Evolutionary conservation across 2,113 vertebrate species (phyloP).

Genomic region (Bubalus kerabau): DNA sequence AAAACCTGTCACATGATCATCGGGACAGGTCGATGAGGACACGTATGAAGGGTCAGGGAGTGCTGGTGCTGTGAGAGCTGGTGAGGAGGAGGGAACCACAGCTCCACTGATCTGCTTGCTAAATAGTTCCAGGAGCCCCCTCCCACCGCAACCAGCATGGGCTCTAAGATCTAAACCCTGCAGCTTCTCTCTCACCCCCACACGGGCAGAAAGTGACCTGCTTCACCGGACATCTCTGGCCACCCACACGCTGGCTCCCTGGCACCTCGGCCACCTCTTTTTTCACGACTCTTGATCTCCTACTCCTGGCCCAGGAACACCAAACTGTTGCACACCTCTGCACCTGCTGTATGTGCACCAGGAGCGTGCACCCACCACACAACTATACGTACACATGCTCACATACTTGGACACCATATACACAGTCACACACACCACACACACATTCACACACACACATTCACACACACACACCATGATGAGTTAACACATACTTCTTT

Average conservation of each 20-base stretch:
- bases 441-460: not conserved
- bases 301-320: too few relatives aligned
- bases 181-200: rapidly evolving
- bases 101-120: not conserved
- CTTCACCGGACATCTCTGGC: not conserved
- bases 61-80: rapidly evolving
- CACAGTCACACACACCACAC: not conserved
- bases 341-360: not conserved
- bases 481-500: not conserved
- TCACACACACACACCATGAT: not conserved
- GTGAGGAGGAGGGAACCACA: rapidly evolving
- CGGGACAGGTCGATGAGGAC: rapidly evolving
- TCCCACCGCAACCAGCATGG: rapidly evolving
- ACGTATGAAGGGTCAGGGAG: rapidly evolving
- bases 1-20: rapidly evolving
- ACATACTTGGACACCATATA: not conserved
- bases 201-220: not conserved
- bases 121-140: too few relatives aligned
- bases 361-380: too few relatives aligned
- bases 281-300: not conserved
- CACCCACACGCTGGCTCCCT: rapidly evolving
- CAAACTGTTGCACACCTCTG: not conserved
- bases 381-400: too few relatives aligned
- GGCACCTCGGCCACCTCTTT: too few relatives aligned
- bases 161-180: rapidly evolving